phyloP scores from a whole-genome alignment of 2,113 vertebrate species.

The Plestiodon gilberti region DNA sequence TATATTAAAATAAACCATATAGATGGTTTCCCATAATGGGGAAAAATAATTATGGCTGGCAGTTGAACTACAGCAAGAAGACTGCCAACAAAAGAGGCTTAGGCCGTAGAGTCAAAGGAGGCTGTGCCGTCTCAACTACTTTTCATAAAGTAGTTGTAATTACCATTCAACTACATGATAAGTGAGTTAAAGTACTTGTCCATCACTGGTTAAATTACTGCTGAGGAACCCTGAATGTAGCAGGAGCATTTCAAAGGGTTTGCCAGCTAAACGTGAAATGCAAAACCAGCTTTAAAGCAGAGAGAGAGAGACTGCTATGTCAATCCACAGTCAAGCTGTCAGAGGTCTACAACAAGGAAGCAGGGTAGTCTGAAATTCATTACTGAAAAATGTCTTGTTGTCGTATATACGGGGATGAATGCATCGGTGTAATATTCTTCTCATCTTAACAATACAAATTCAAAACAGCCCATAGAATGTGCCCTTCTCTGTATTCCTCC shows the following conservation, averaged over 20 bases:
- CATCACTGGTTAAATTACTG: neutral
- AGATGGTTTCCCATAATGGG: no score
- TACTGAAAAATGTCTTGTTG: no score
- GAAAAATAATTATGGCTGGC: no score
- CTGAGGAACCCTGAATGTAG: neutral
- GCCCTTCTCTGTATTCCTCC: neutral
- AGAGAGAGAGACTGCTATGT: neutral
- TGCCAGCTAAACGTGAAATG: neutral
- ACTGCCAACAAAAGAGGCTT: no score
- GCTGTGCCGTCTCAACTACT: no score
- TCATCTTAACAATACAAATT: no score
- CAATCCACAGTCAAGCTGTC: neutral
- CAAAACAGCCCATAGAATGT: neutral
- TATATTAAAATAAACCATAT: no score
- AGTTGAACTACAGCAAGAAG: no score
- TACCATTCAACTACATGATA: no score
- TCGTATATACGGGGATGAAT: neutral
- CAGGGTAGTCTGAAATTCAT: neutral
- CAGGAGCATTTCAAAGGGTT: neutral
- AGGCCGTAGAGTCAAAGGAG: no score
- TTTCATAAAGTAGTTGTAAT: no score
- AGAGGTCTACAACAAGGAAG: neutral
- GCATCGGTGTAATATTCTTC: neutral
- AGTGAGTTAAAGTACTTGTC: no score
- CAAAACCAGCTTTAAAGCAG: neutral